These are phyloP conservation scores for Alsophila aescularia DNA, from an alignment of 2,888 invertebrate species.

Conservation along the genomic window DNA sequence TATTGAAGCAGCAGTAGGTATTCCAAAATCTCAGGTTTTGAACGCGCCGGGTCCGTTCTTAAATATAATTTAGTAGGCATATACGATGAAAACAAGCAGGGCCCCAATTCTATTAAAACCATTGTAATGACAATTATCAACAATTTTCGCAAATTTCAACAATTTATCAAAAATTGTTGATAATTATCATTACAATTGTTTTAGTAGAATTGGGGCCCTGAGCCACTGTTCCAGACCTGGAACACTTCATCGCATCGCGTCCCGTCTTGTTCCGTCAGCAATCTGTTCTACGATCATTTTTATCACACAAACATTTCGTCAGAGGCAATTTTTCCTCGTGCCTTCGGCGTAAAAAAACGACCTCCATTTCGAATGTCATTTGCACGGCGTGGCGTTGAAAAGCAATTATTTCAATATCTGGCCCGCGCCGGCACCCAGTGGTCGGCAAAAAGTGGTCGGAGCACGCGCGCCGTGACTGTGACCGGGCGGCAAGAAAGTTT, in stretches of 20 bases:
- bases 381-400: slow-evolving; percentile 83
- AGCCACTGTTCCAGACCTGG: too few relatives aligned
- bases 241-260: slow-evolving; percentile 12
- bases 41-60: too few relatives aligned
- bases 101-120: too few relatives aligned
- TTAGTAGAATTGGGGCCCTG: too few relatives aligned
- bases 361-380: slow-evolving; percentile 84
- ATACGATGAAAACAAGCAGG: too few relatives aligned
- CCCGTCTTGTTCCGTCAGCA: slow-evolving; percentile 23
- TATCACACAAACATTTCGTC: slow-evolving; percentile 72
- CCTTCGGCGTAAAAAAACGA: slow-evolving; percentile 72
- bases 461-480: slow-evolving; percentile 77
- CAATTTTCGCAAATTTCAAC: too few relatives aligned
- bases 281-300: slow-evolving; percentile 42
- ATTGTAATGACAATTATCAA: too few relatives aligned
- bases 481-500: slow-evolving; percentile 65
- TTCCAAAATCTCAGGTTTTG: too few relatives aligned
- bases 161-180: too few relatives aligned
- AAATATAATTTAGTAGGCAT: too few relatives aligned
- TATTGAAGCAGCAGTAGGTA: too few relatives aligned
- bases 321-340: slow-evolving; percentile 76
- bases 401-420: slow-evolving; percentile 84
- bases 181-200: too few relatives aligned
- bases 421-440: slow-evolving; percentile 70
- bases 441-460: slow-evolving; percentile 69